Base-by-base conservation (phyloP, 2,113 vertebrate genomes). In the Phaetusa simplex region DNA sequence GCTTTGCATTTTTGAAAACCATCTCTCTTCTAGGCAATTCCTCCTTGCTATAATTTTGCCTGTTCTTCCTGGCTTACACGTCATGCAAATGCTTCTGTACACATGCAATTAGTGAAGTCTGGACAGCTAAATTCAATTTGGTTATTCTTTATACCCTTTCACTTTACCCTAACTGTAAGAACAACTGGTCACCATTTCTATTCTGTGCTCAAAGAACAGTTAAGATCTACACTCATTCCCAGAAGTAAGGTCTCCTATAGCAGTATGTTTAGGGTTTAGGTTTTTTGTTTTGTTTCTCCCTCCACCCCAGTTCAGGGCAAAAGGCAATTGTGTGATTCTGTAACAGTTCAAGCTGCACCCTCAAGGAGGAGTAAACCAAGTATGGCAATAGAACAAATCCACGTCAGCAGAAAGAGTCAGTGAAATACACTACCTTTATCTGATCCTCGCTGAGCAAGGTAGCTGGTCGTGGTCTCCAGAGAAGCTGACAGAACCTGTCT, bases 401-500 rank as follows among this genome's bases (percentile, higher is more conserved):
- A 11, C 0, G 7, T 6, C 59, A 67, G 55, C 38, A 88, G 62
- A 10, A 62, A 77, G 16, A 27, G 32, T 3, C 22, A 24, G 9
- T 29, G 47, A 29, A 32, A 53, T 0, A 30, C 20, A 45, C 62
- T 47, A 99, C 99, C 98, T 99, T 99, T 79, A 99, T 99, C 95
- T 99, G 97, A 40, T 99, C 99, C 82, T 88, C 96, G 13, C 98
- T 98, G 95, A 99, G 99, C 72, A 99, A 98, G 10, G 98, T 98
- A 1, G 98, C 94, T 18, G 99, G 99, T 71, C 99, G 98, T 30
- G 99, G 99, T 93, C 99, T 99, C 99, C 99, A 99, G 12, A 99
- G 98, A 73, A 99, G 98, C 98, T 99, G 99, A 94, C 99, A 99
- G 97, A 99, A 99, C 43, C 99, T 98, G 74, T 99, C 99, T 90